Conservation (phyloP, 2,888 invertebrate species). For the Eilema caniola region DNA sequence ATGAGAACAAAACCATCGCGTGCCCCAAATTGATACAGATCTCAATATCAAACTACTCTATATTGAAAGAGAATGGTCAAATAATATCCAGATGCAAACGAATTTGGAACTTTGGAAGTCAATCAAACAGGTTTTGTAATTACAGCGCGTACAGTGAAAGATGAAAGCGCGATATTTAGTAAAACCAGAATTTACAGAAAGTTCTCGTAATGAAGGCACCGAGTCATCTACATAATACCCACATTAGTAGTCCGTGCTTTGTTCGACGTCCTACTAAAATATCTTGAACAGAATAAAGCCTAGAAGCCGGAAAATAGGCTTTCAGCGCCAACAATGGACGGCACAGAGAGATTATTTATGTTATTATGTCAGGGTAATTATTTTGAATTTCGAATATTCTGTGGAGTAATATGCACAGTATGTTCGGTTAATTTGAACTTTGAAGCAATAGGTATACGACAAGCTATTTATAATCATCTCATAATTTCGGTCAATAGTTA, state of each 20-base stretch:
- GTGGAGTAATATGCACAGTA: slow-evolving; percentile 26
- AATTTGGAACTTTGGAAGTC: not conserved
- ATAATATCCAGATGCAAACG: not conserved
- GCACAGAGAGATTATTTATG: slow-evolving; percentile 37
- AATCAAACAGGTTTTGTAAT: slow-evolving; percentile 43
- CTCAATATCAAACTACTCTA: not conserved
- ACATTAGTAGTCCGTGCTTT: slow-evolving; percentile 52
- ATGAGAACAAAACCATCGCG: slow-evolving; percentile 4
- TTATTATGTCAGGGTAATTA: slow-evolving; percentile 43
- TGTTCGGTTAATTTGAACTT: slow-evolving; percentile 7
- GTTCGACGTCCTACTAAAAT: slow-evolving; percentile 49
- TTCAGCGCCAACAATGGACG: slow-evolving; percentile 48
- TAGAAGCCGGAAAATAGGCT: slow-evolving; percentile 55
- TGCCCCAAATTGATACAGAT: not conserved
- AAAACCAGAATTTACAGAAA: slow-evolving; percentile 48
- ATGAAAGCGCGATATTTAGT: slow-evolving; percentile 48
- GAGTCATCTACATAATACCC: slow-evolving; percentile 50
- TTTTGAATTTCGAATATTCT: slow-evolving; percentile 47
- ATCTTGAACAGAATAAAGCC: slow-evolving; percentile 49
- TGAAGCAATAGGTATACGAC: too few species aligned
- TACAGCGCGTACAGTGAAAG: slow-evolving; percentile 34
- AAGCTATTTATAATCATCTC: too few species aligned
- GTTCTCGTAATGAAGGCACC: slow-evolving; percentile 44
- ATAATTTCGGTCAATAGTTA: too few species aligned
- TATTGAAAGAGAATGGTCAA: slow-evolving; percentile 7